Conservation (phyloP, 2,888 invertebrate species). For the Periphyllus acericola region DNA sequence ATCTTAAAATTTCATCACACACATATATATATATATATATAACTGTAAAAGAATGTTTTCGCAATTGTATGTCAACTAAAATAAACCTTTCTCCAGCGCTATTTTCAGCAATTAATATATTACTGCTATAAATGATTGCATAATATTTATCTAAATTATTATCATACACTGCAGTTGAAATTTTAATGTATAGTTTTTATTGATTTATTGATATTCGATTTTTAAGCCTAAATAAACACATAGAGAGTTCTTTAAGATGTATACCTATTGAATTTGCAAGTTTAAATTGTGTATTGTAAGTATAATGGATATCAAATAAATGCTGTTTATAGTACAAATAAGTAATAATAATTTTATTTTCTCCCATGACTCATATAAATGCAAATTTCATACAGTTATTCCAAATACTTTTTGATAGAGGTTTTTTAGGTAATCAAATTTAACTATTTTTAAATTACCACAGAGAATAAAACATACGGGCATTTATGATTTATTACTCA, state of each 20-base stretch:
- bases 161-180: neutral
- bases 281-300: too few species aligned
- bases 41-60: conserved; percentile 1
- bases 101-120: conserved; percentile 27
- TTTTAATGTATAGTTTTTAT: too few species aligned
- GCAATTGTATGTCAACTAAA: conserved; percentile 15
- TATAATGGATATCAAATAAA: too few species aligned
- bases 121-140: conserved; percentile 27
- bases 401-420: too few species aligned
- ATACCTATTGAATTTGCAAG: neutral
- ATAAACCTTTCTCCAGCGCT: conserved; percentile 43
- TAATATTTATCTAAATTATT: conserved; percentile 1
- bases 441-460: too few species aligned
- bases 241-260: neutral
- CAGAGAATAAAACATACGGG: too few species aligned
- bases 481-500: neutral
- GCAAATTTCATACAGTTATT: too few species aligned
- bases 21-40: too few species aligned
- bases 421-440: too few species aligned
- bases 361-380: too few species aligned
- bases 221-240: neutral
- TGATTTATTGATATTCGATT: neutral
- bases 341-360: too few species aligned
- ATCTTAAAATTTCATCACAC: conserved; percentile 32
- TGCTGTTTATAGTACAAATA: too few species aligned